phyloP scores from a whole-genome alignment of 1,140 invertebrate genomes.

The Papilio dardanus region DNA sequence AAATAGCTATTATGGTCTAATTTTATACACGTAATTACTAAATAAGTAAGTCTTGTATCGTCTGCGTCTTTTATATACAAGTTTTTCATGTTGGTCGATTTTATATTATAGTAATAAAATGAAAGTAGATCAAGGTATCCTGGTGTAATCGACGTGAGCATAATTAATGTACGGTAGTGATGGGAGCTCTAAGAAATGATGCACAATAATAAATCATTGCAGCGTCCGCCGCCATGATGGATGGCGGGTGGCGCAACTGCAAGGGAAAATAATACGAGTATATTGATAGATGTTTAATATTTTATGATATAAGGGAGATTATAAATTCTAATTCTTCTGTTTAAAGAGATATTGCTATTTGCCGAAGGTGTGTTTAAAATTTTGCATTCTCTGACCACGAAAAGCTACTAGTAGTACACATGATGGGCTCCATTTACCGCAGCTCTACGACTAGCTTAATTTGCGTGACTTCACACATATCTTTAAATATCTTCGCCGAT shows the following conservation, averaged over 20 bases:
- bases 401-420: background rate
- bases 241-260: constrained; percentile 20
- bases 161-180: constrained; percentile 26
- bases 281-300: constrained; percentile 32
- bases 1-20: too few relatives aligned
- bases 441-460: too few relatives aligned
- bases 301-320: background rate
- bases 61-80: too few relatives aligned
- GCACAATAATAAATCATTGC: constrained; percentile 18
- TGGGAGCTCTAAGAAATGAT: constrained; percentile 23
- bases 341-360: background rate
- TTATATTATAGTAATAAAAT: constrained; percentile 11
- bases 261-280: background rate
- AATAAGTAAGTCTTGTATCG: too few relatives aligned
- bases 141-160: constrained; percentile 19
- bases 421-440: too few relatives aligned
- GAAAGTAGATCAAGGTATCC: constrained; percentile 22
- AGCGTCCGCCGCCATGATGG: constrained; percentile 7
- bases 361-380: background rate
- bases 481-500: too few relatives aligned
- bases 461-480: too few relatives aligned
- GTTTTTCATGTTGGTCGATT: too few relatives aligned
- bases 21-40: too few relatives aligned
- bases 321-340: background rate
- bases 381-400: background rate